Evolutionary conservation across 2,888 invertebrate species (phyloP).

Genomic region (Druceiella hillmani): DNA sequence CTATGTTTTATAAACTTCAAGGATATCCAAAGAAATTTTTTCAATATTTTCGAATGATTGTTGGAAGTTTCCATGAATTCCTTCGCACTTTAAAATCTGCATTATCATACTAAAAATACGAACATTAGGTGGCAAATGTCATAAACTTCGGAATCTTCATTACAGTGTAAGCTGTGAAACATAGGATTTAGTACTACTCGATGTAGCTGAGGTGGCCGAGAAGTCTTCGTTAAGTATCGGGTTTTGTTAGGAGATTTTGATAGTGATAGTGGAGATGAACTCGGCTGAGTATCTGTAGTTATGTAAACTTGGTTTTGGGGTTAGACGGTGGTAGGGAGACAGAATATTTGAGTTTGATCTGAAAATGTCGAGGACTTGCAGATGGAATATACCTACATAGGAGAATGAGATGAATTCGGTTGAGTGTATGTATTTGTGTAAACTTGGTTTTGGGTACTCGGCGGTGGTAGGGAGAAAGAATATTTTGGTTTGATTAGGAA

Average conservation of each 20-base stretch:
- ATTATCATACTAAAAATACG: constrained; percentile 7
- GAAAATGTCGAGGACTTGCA: constrained; percentile 7
- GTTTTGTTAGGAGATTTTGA: constrained; percentile 6
- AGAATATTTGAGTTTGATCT: constrained; percentile 11
- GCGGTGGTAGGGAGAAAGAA: constrained; percentile 11
- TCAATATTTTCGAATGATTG: constrained; percentile 1
- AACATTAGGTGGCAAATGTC: constrained; percentile 8
- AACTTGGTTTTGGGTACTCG: constrained; percentile 6
- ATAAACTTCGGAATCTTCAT: constrained; percentile 10
- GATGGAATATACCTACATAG: constrained; percentile 3
- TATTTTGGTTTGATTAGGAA: constrained; percentile 9
- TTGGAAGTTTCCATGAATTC: constrained; percentile 8
- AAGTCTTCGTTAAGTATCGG: constrained; percentile 4
- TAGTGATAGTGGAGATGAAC: constrained; percentile 8
- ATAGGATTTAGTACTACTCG: constrained; percentile 8
- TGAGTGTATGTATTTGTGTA: constrained; percentile 9
- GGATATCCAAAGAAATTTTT: constrained; percentile 1
- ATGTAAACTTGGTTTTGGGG: constrained; percentile 7
- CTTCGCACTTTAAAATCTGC: constrained; percentile 8
- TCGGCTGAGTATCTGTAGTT: constrained; percentile 8
- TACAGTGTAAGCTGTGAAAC: constrained; percentile 8
- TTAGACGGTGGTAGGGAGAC: constrained; percentile 9
- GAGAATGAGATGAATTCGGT: constrained; percentile 9
- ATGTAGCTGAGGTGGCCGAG: constrained; percentile 4
- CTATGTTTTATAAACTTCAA: no score